These are phyloP conservation scores for Spea hammondii DNA, from an alignment of 2,797 vertebrate genomes.

Conservation along the genomic window DNA sequence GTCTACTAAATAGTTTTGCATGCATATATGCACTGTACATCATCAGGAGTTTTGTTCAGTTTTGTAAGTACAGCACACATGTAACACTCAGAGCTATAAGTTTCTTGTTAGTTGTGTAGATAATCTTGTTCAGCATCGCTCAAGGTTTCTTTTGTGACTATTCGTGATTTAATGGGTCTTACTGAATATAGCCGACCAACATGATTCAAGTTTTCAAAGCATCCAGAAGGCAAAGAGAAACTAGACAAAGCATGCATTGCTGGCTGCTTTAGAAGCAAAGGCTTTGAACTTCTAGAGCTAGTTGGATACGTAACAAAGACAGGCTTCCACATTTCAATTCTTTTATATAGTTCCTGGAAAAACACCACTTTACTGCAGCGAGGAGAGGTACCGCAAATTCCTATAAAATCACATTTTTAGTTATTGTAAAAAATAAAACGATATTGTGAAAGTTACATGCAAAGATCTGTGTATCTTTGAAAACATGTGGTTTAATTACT, in stretches of 20 bases:
- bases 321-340: slow-evolving; percentile 1
- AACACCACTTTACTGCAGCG: background rate
- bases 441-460: slow-evolving; percentile 1
- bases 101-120: too few relatives aligned
- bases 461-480: background rate
- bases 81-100: too few relatives aligned
- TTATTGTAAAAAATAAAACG: background rate
- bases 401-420: too few relatives aligned
- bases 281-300: slow-evolving; percentile 11
- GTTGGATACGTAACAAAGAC: slow-evolving; percentile 10
- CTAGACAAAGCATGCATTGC: slow-evolving; percentile 20
- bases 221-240: background rate
- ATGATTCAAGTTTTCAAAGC: background rate
- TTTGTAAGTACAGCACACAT: too few relatives aligned
- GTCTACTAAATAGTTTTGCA: too few relatives aligned
- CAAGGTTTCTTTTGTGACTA: background rate
- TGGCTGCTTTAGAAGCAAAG: background rate
- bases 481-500: too few relatives aligned
- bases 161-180: background rate
- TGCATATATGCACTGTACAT: too few relatives aligned
- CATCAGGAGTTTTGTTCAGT: too few relatives aligned
- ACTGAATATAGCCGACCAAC: background rate
- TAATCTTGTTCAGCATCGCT: too few relatives aligned
- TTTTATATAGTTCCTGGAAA: slow-evolving; percentile 10
- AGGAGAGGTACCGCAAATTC: too few relatives aligned